Base-by-base conservation (phyloP, 1,140 invertebrate species). In the Belonocnema kinseyi region DNA sequence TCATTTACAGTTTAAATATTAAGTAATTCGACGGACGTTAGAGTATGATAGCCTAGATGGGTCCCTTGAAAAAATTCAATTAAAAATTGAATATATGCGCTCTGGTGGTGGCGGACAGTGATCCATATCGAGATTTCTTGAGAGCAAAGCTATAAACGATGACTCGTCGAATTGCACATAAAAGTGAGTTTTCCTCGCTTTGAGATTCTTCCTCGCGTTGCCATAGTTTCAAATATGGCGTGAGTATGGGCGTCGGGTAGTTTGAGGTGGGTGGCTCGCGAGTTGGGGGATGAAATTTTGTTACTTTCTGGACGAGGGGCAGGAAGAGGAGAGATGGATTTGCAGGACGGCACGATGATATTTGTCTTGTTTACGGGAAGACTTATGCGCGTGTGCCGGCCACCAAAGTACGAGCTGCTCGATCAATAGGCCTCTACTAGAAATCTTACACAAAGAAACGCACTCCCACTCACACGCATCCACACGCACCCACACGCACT, bases 341-440 rank as follows among this genome's bases (percentile, higher is more conserved):
- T 90, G 82, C 86, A 88, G 85, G 86, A 86, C 84, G 85, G 83
- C 78, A 87, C 85, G 87, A 89, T 90, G 88, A 90, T 90, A 90
- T 91, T 91, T 89, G 90, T 91, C 89, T 90, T 89, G 90, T 90
- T 91, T 90, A 89, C 85, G 88, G 82, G 83, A 86, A 88, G 88
- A 90, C 89, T 88, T 90, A 90, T 91, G 90, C 89, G 89, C 90
- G 89, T 91, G 90, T 91, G 90, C 90, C 88, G 76, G 85, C 83
- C 85, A 87, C 84, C 82, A 80, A 88, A 90, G 86, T 90, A 83
- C 85, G 83, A 66, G 61, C 61, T 26, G 77, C 84, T 87, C 89
- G 90, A 90, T 91, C 90, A 91, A 90, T 91, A 91, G 90, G 90
- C 90, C 90, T 91, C 88, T 85, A 86, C 88, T 88, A 80, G 81